A percentile compares a stretch with the other conserved stretches of the same genome.
Conservation (phyloP, 2,113 vertebrate species). For the Stigmatopora nigra region DNA sequence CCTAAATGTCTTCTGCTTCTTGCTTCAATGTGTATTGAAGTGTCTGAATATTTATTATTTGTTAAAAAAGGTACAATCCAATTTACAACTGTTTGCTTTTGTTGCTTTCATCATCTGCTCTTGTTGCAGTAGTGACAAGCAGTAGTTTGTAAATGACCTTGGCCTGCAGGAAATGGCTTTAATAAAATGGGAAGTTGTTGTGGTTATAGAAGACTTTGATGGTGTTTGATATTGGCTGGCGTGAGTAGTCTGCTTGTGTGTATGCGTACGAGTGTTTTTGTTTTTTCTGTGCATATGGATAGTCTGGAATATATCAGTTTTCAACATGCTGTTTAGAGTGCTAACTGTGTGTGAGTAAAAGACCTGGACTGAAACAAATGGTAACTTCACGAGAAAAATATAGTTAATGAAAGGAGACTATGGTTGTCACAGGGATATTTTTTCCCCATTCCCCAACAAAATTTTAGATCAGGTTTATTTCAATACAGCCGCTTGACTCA, state of each 20-base stretch:
- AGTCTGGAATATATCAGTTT: conserved; percentile 41
- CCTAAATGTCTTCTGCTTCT: too few species aligned
- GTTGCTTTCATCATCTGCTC: conserved; percentile 10
- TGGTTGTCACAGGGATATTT: background rate
- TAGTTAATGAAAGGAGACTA: conserved; percentile 7
- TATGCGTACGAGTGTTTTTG: background rate
- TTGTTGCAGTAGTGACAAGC: conserved; percentile 19
- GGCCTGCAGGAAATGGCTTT: conserved; percentile 59
- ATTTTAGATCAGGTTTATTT: conserved; percentile 6
- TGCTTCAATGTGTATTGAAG: background rate
- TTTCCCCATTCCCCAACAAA: background rate
- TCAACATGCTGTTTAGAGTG: conserved; percentile 28
- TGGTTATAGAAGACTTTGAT: conserved; percentile 66
- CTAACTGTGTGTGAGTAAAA: conserved; percentile 1
- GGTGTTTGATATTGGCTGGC: conserved; percentile 50
- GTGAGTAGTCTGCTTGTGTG: conserved; percentile 19
- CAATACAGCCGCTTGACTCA: conserved; percentile 3
- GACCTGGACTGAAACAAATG: conserved; percentile 34
- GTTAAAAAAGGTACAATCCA: background rate
- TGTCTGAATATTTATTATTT: background rate
- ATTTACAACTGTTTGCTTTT: conserved; percentile 7
- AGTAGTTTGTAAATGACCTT: conserved; percentile 35
- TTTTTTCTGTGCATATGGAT: conserved; percentile 10
- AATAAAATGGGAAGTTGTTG: conserved; percentile 74
- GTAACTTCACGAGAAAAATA: conserved; percentile 27